A percentile compares a stretch with the other conserved stretches of the same genome.
Evolutionary conservation across 2,113 vertebrate species (phyloP).

Genomic region (Stomatorhinus ivindoensis): DNA sequence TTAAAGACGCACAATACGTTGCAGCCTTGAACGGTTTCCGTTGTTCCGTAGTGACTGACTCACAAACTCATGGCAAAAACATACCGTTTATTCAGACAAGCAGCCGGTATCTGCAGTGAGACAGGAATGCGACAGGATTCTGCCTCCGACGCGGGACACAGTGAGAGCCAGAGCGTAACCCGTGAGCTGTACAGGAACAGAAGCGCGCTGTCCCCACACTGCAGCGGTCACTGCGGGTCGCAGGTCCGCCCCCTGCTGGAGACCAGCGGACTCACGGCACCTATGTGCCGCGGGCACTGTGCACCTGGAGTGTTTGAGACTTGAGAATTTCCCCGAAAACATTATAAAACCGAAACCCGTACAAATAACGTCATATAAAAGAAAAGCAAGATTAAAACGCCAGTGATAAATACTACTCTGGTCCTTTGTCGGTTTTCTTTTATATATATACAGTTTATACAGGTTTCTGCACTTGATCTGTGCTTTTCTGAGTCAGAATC

Average conservation of each 20-base stretch:
- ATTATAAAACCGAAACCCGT: slow-evolving; percentile 24
- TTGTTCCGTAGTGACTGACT: background rate
- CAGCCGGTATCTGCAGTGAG: background rate
- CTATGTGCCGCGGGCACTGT: background rate
- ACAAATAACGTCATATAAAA: slow-evolving; percentile 22
- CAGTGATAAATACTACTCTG: slow-evolving; percentile 24
- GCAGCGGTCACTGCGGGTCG: background rate
- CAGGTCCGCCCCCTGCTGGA: background rate
- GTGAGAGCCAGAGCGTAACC: slow-evolving; percentile 24
- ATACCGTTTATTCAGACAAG: slow-evolving; percentile 6
- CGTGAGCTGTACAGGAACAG: slow-evolving; percentile 53
- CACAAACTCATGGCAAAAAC: background rate
- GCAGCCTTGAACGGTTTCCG: background rate
- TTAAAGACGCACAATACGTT: background rate
- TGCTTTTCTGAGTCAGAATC: background rate
- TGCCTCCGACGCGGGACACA: background rate
- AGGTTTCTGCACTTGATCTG: background rate
- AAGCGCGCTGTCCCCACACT: background rate
- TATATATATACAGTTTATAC: slow-evolving; percentile 2
- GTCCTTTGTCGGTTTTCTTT: background rate
- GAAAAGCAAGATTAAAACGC: slow-evolving; percentile 29
- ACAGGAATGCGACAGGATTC: background rate
- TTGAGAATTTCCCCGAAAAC: slow-evolving; percentile 4
- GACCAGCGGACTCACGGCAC: background rate
- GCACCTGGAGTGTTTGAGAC: background rate